Base-by-base conservation (phyloP, 1,140 invertebrate species). In the Lordiphosa mommai region DNA sequence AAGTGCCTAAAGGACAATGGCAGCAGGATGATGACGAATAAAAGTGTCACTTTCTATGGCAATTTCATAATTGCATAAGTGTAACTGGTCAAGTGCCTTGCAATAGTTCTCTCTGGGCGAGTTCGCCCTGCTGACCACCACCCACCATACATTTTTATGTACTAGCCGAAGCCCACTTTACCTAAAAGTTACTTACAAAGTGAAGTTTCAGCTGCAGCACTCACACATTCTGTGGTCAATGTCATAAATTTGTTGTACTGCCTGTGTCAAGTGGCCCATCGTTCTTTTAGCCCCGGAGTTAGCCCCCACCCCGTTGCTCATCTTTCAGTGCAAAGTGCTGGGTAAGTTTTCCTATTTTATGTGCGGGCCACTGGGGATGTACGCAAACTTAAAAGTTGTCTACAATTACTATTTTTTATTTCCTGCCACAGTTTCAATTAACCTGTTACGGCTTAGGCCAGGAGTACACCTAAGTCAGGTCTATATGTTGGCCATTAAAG, bases 1-100 rank as follows among this genome's bases (percentile, higher is more conserved):
- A 20, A 58, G 33, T 56, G 29, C 27, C 59, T 17, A 53, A 43
- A 65, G 70, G 57, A 80, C 76, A 82, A 76, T 82, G 76, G 57
- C 71, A 44, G 53, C 71, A 84, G 61, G 44, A 60, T 72, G 44
- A 60, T 72, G 71, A 84, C 64, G 60, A 77, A 84, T 84, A 84
- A 84, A 84, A 84, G 79, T 84, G 79, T 84, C 77, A 84, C 79
- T 84, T 84, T 84, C 77, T 84, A 72, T 77, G 77, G 77, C 77
- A 85, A 84, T 84, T 84, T 84, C 77, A 84, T 84, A 84, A 84
- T 84, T 84, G 77, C 77, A 84, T 84, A 84, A 84, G 77, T 84
- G 79, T 76, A 85, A 84, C 72, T 84, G 77, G 77, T 84, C 77
- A 84, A 84, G 77, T 84, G 79, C 58, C 70, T 72, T 67, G 67